These are phyloP conservation scores for Frankliniella fusca DNA, from an alignment of 2,888 invertebrate genomes.

Conservation along the genomic window DNA sequence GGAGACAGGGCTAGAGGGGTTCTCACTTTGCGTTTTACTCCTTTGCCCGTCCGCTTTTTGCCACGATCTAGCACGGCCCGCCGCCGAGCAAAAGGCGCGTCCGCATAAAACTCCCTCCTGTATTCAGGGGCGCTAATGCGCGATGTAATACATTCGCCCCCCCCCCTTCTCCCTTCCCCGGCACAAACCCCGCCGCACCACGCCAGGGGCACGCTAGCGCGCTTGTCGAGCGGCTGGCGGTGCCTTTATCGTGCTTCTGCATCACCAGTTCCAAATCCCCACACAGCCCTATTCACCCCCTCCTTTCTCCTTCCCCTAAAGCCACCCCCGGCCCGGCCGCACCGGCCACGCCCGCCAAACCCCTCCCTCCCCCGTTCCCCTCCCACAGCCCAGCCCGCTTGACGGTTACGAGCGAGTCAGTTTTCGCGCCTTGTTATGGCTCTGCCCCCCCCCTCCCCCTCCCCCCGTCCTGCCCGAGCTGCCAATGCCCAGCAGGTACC, in stretches of 20 bases:
- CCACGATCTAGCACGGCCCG: not conserved
- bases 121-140: conserved; percentile 17
- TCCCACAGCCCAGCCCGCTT: not conserved
- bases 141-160: not conserved
- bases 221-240: not conserved
- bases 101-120: not conserved
- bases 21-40: not conserved
- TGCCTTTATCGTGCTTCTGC: conserved; percentile 19
- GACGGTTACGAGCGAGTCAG: not conserved
- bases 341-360: not conserved
- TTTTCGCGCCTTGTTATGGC: not conserved
- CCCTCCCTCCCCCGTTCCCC: not conserved
- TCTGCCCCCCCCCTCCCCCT: not conserved
- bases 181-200: not conserved
- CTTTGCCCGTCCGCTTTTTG: too few relatives aligned
- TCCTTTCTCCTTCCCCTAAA: not conserved
- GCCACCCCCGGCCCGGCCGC: not conserved
- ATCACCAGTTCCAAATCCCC: conserved; percentile 25
- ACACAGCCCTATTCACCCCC: not conserved
- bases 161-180: not conserved
- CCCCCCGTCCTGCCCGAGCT: not conserved
- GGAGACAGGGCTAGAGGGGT: too few relatives aligned
- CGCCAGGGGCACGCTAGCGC: not conserved
- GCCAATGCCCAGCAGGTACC: too few relatives aligned
- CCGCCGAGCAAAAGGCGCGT: not conserved